phyloP scores from a whole-genome alignment of 2,113 vertebrate genomes.

The Typhlomys cinereus region DNA sequence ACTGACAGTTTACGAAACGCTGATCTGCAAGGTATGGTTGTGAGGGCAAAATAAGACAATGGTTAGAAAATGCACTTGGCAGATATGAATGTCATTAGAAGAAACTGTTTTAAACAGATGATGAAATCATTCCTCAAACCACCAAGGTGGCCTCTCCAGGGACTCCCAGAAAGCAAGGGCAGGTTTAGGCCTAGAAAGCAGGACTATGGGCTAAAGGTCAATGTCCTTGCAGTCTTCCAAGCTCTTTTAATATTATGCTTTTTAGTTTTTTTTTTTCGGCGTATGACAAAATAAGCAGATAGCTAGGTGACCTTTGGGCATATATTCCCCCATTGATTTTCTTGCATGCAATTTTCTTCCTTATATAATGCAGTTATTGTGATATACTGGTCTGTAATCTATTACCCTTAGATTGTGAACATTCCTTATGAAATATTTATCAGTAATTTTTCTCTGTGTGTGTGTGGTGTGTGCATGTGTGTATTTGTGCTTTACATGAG shows the following conservation, averaged over 20 bases:
- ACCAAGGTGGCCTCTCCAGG: neutral
- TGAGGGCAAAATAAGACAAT: neutral
- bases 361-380: neutral
- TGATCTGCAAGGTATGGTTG: no score
- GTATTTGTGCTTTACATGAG: no score
- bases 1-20: neutral
- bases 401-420: neutral
- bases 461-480: no score
- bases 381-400: neutral
- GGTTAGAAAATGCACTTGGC: neutral
- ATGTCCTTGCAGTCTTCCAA: no score
- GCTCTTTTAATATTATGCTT: neutral
- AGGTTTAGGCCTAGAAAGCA: neutral
- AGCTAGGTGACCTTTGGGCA: neutral
- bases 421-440: neutral
- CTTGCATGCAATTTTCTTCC: neutral
- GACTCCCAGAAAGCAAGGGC: neutral
- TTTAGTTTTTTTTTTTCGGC: neutral
- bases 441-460: neutral
- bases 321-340: neutral
- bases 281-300: neutral
- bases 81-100: fast-evolving
- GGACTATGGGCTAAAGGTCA: neutral
- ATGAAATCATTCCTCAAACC: neutral
- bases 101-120: no score